A percentile compares a stretch with the other conserved stretches of the same genome.
Evolutionary conservation across 2,888 invertebrate genomes (phyloP).

Genomic region (Pantelozetes paolii): DNA sequence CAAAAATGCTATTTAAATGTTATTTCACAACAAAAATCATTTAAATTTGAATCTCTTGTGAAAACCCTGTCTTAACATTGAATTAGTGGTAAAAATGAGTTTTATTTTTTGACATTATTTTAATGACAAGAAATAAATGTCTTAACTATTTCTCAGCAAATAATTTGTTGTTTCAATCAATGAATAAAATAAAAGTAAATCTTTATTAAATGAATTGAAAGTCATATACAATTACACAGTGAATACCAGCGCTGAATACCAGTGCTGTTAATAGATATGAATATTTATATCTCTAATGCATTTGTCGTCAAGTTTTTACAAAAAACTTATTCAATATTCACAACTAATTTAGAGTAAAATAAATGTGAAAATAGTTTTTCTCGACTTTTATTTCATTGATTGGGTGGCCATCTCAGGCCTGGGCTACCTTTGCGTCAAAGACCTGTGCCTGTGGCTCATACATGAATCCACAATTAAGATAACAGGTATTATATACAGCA

Average conservation of each 20-base stretch:
- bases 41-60: neutral
- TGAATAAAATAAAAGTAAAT: neutral
- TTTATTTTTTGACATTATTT: neutral
- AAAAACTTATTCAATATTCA: too few relatives aligned
- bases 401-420: neutral
- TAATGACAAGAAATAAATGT: neutral
- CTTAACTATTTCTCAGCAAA: neutral
- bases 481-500: neutral
- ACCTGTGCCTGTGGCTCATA: slow-evolving; percentile 3
- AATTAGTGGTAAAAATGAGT: neutral
- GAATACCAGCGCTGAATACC: too few relatives aligned
- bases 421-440: neutral
- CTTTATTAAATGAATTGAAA: too few relatives aligned
- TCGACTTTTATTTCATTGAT: too few relatives aligned
- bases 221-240: too few relatives aligned
- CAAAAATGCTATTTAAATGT: neutral
- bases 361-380: too few relatives aligned
- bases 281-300: too few relatives aligned
- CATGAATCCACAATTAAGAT: slow-evolving; percentile 16
- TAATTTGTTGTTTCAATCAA: neutral
- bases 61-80: neutral
- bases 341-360: too few relatives aligned
- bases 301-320: too few relatives aligned
- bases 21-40: neutral
- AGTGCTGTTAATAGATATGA: too few relatives aligned